phyloP scores from a whole-genome alignment of 2,888 invertebrate genomes.

The Mythimna lalbum region DNA sequence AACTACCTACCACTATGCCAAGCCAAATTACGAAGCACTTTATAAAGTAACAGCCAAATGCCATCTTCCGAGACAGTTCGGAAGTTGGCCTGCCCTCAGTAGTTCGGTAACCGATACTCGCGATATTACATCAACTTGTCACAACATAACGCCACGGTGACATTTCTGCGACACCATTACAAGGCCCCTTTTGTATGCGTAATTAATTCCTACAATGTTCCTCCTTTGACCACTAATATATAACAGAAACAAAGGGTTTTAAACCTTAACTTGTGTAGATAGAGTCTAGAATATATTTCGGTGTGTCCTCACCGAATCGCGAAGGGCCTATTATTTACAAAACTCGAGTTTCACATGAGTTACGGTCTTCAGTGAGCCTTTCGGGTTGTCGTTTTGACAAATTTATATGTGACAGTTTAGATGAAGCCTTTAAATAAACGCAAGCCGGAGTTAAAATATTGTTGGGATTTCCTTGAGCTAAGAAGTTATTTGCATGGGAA shows the following conservation, averaged over 20 bases:
- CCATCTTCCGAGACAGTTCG: slow-evolving; percentile 4
- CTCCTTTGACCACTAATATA: slow-evolving; percentile 69
- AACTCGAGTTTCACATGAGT: slow-evolving; percentile 73
- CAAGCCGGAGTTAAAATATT: slow-evolving; percentile 66
- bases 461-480: slow-evolving; percentile 63
- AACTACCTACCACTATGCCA: neutral
- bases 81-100: slow-evolving; percentile 29
- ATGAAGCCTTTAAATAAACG: slow-evolving; percentile 74
- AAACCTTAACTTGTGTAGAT: slow-evolving; percentile 58
- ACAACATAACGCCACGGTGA: slow-evolving; percentile 62
- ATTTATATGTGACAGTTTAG: slow-evolving; percentile 77
- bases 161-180: slow-evolving; percentile 72
- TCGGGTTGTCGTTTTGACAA: slow-evolving; percentile 76
- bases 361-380: slow-evolving; percentile 72
- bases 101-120: slow-evolving; percentile 35
- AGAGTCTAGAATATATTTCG: slow-evolving; percentile 53
- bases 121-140: slow-evolving; percentile 58
- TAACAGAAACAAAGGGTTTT: slow-evolving; percentile 54
- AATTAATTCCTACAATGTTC: slow-evolving; percentile 79
- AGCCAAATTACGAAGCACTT: neutral
- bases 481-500: slow-evolving; percentile 58
- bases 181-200: slow-evolving; percentile 76
- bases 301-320: slow-evolving; percentile 46
- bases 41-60: slow-evolving; percentile 3
- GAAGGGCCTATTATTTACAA: slow-evolving; percentile 72